These are phyloP conservation scores for Diaperis boleti DNA, from an alignment of 2,888 invertebrate species.

Conservation along the genomic window DNA sequence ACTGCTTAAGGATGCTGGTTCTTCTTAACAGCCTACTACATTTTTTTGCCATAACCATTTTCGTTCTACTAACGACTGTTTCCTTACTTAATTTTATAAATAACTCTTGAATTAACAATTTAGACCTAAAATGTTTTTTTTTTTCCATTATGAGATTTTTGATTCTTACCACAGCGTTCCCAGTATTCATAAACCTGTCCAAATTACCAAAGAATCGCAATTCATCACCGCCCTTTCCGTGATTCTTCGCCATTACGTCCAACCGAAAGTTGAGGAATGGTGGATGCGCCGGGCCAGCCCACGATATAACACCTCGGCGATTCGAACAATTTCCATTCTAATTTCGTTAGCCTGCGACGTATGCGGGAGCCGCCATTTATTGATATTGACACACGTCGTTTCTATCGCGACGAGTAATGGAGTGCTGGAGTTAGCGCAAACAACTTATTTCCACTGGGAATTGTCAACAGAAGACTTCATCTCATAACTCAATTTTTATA, in stretches of 20 bases:
- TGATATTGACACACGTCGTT: slow-evolving; percentile 63
- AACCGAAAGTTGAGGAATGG: slow-evolving; percentile 21
- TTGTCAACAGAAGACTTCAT: slow-evolving; percentile 65
- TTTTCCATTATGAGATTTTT: too few relatives aligned
- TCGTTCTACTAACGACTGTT: too few relatives aligned
- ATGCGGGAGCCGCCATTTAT: slow-evolving; percentile 57
- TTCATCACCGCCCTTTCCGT: slow-evolving; percentile 16
- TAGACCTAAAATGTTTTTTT: too few relatives aligned
- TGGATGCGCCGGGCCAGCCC: slow-evolving; percentile 18
- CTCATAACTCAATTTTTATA: slow-evolving; percentile 67
- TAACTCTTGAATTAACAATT: too few relatives aligned
- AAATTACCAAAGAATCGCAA: slow-evolving; percentile 15
- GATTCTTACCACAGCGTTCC: too few relatives aligned
- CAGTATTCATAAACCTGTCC: slow-evolving; percentile 13
- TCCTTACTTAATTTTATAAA: too few relatives aligned
- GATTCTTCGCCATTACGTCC: slow-evolving; percentile 19
- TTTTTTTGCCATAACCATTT: too few relatives aligned
- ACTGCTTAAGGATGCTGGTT: too few relatives aligned
- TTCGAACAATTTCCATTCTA: slow-evolving; percentile 31
- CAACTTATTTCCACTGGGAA: slow-evolving; percentile 66
- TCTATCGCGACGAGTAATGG: slow-evolving; percentile 60
- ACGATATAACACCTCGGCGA: slow-evolving; percentile 5
- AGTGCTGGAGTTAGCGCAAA: slow-evolving; percentile 64
- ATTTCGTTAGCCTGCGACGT: slow-evolving; percentile 39
- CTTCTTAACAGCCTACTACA: too few relatives aligned